A percentile compares a stretch with the other conserved stretches of the same genome.
Conservation (phyloP, 2,888 invertebrate genomes). For the Vanessa cardui region DNA sequence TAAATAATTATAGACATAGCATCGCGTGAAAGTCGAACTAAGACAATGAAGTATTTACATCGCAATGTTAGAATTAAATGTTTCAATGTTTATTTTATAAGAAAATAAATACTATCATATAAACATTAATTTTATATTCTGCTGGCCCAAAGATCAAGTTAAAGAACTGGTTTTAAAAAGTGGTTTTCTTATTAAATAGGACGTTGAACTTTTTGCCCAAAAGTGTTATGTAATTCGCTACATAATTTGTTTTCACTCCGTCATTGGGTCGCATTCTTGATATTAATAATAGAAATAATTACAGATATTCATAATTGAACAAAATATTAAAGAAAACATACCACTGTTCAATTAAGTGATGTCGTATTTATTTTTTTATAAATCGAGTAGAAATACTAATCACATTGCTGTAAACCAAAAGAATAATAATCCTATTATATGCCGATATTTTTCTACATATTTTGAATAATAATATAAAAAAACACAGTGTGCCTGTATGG, state of each 20-base stretch:
- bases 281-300: slow-evolving; percentile 38
- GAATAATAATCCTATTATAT: no score
- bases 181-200: slow-evolving; percentile 73
- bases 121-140: slow-evolving; percentile 19
- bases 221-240: slow-evolving; percentile 63
- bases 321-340: no score
- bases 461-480: no score
- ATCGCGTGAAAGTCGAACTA: background rate
- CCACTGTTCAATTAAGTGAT: no score
- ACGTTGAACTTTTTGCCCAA: slow-evolving; percentile 74
- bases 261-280: slow-evolving; percentile 36
- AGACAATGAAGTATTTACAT: background rate
- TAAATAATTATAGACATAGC: no score
- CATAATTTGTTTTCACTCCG: slow-evolving; percentile 66
- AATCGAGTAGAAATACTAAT: no score
- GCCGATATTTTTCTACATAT: no score
- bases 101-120: slow-evolving; percentile 17
- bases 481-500: no score
- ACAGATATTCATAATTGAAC: background rate
- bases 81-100: background rate
- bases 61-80: background rate
- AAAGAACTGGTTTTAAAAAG: slow-evolving; percentile 73
- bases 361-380: no score
- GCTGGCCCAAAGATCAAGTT: slow-evolving; percentile 43
- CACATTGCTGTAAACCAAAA: no score